A percentile compares a stretch with the other conserved stretches of the same genome.
These are phyloP conservation scores for Omphaloscelis lunosa DNA, from an alignment of 2,888 invertebrate genomes.

Conservation along the genomic window DNA sequence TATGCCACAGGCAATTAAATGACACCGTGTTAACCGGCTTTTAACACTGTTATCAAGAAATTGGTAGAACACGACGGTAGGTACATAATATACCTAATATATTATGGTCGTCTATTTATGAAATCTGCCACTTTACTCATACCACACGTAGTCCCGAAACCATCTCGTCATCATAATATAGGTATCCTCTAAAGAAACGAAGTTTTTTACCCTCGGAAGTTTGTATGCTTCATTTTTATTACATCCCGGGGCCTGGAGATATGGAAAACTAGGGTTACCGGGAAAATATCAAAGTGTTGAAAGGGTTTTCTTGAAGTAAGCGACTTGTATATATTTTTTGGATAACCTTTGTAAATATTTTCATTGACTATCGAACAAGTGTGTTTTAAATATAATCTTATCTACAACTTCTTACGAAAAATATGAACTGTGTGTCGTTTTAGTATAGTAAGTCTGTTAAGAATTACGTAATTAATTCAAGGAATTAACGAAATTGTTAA, in stretches of 20 bases:
- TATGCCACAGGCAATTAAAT: background rate
- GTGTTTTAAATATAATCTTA: background rate
- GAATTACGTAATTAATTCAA: background rate
- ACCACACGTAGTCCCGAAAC: background rate
- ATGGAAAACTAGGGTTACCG: constrained; percentile 4
- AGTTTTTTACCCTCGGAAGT: constrained; percentile 6
- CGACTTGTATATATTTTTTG: background rate
- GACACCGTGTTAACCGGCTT: no score
- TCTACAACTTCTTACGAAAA: background rate
- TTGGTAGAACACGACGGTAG: no score
- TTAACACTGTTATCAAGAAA: background rate
- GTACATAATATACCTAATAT: background rate
- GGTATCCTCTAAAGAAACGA: background rate
- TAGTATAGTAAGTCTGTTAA: background rate
- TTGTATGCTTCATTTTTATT: constrained; percentile 44
- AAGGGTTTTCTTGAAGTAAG: background rate
- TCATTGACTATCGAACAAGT: background rate
- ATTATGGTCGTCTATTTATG: background rate
- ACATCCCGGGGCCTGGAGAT: constrained; percentile 16
- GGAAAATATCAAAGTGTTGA: constrained; percentile 9
- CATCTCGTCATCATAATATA: constrained; percentile 10
- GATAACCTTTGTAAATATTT: background rate
- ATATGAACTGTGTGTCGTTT: background rate
- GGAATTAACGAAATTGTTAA: background rate
- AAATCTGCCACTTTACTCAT: background rate